Conservation (phyloP, 2,797 vertebrate species). For the Parotocinclus haroldoi region DNA sequence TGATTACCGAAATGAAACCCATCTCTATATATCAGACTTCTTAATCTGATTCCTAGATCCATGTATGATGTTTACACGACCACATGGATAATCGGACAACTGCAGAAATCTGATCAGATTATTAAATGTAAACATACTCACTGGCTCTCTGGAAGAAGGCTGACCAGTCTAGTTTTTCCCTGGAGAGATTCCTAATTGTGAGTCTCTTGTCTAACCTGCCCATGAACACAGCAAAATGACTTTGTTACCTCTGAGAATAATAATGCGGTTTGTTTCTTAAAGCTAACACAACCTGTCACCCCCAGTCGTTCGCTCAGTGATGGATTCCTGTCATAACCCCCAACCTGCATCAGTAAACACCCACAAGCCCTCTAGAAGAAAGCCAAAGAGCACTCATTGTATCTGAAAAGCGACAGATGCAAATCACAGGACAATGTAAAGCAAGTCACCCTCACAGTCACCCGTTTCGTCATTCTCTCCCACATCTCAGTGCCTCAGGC, state of each 20-base stretch:
- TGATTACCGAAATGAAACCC: no score
- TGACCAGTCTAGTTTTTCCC: conserved; percentile 33
- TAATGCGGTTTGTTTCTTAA: conserved; percentile 24
- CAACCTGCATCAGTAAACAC: conserved; percentile 10
- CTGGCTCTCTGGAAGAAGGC: no score
- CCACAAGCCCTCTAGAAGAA: conserved; percentile 21
- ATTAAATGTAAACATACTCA: no score
- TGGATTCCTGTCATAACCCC: conserved; percentile 14
- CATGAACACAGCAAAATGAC: conserved; percentile 45
- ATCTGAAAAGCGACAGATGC: conserved; percentile 55
- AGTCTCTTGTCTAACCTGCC: conserved; percentile 20
- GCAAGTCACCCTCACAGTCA: conserved; percentile 56
- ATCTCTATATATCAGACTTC: no score
- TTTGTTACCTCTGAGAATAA: conserved; percentile 48
- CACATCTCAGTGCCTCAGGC: conserved; percentile 35
- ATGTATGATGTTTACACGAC: no score
- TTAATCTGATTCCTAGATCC: no score
- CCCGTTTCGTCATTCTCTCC: conserved; percentile 46
- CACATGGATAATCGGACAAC: no score
- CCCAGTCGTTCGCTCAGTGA: conserved; percentile 29
- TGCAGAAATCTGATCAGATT: no score
- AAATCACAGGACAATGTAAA: conserved; percentile 55
- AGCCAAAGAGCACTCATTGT: conserved; percentile 53
- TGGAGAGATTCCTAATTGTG: conserved; percentile 29
- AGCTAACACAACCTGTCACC: background rate